These are phyloP conservation scores for Boleophthalmus pectinirostris DNA, from an alignment of 2,113 vertebrate genomes.

Conservation along the genomic window DNA sequence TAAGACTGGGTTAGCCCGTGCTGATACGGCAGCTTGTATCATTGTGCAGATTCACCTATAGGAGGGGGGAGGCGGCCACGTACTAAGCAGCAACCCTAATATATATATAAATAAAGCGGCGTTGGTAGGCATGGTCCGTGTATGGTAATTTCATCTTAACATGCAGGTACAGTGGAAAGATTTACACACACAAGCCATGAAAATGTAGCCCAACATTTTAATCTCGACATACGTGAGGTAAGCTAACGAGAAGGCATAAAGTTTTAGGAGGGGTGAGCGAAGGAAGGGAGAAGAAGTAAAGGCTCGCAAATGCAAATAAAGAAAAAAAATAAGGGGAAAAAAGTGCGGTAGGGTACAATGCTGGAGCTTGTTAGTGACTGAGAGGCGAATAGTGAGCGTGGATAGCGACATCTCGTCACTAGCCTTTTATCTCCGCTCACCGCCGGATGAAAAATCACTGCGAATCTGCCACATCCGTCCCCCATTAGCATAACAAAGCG, in stretches of 20 bases:
- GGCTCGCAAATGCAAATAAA: conserved; percentile 84
- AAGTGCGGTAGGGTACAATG: conserved; percentile 91
- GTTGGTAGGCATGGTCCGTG: conserved; percentile 48
- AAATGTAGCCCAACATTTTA: conserved; percentile 72
- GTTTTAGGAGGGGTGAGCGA: conserved; percentile 72
- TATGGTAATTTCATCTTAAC: conserved; percentile 58
- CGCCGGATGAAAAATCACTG: conserved; percentile 94
- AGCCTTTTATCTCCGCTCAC: conserved; percentile 96
- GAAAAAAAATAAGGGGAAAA: conserved; percentile 16
- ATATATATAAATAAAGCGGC: conserved; percentile 60
- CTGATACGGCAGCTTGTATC: conserved; percentile 82
- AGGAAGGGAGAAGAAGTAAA: conserved; percentile 69
- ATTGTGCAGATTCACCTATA: conserved; percentile 69
- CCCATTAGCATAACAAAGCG: conserved; percentile 99
- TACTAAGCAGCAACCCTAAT: conserved; percentile 68
- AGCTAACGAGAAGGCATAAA: conserved; percentile 78
- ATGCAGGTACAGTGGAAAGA: conserved; percentile 33
- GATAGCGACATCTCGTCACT: conserved; percentile 98
- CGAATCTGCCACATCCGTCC: conserved; percentile 96
- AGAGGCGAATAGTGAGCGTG: conserved; percentile 95
- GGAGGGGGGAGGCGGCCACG: conserved; percentile 34
- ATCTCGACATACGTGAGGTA: conserved; percentile 69
- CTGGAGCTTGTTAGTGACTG: conserved; percentile 96
- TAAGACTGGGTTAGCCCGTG: conserved; percentile 81
- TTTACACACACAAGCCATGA: conserved; percentile 34